Conservation (phyloP, 2,113 vertebrate species). For the Gambusia affinis region DNA sequence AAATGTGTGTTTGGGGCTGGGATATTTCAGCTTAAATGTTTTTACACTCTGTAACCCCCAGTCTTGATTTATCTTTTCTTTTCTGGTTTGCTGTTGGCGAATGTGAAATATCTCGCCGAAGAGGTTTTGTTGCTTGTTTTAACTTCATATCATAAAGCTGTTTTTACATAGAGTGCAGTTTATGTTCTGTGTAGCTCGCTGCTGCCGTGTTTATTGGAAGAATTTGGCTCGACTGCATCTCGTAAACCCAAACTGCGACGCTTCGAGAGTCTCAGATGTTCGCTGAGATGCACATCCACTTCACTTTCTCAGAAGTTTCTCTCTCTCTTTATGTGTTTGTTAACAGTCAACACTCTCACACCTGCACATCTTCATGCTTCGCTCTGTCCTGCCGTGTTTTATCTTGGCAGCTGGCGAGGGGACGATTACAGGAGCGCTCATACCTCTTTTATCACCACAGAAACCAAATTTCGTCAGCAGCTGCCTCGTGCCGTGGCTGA, state of each 20-base stretch:
- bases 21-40: no score
- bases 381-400: neutral
- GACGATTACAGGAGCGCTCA: constrained; percentile 16
- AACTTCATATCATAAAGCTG: neutral
- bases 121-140: neutral
- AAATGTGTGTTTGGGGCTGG: no score
- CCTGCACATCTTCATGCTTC: neutral
- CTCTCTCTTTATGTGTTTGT: constrained; percentile 17
- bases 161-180: constrained; percentile 13
- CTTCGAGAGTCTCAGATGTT: constrained; percentile 36
- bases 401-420: neutral
- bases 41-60: no score
- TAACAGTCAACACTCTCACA: constrained; percentile 3
- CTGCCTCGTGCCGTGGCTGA: neutral
- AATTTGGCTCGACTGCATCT: constrained; percentile 47
- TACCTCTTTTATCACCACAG: constrained; percentile 20
- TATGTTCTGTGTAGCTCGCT: constrained; percentile 24
- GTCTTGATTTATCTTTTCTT: no score
- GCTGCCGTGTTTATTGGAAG: constrained; percentile 47
- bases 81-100: neutral
- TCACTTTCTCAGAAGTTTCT: constrained; percentile 11
- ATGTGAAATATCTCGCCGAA: neutral
- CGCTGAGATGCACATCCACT: constrained; percentile 13
- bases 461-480: constrained; percentile 13
- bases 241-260: constrained; percentile 53